Base-by-base conservation (phyloP, 2,888 invertebrate genomes). In the Ennomos quercinarius region DNA sequence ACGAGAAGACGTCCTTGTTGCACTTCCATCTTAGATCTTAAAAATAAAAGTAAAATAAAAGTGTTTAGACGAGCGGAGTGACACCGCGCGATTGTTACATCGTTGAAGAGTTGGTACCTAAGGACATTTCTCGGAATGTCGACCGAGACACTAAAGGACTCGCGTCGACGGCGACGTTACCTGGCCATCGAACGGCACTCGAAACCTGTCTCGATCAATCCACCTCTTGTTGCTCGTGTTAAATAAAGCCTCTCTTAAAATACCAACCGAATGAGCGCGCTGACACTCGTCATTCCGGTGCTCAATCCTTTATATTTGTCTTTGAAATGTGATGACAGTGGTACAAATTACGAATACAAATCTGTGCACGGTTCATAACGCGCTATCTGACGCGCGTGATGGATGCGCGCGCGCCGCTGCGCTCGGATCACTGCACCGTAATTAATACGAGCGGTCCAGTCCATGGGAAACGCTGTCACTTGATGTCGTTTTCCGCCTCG, bases 281-380 rank as follows among this genome's bases (percentile, higher is more conserved):
- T 89, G 89, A 89, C 92, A 91, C 91, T 91, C 87, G 91, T 92
- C 91, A 91, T 89, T 87, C 89, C 85, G 85, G 84, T 82, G 82
- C 86, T 88, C 92, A 86, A 92, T 91, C 86, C 90, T 91, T 92
- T 92, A 91, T 91, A 90, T 91, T 92, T 92, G 92, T 92, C 92
- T 92, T 92, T 91, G 90, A 92, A 91, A 91, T 91, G 91, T 91
- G 92, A 92, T 92, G 92, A 92, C 92, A 92, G 90, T 89, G 86
- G 89, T 92, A 92, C 92, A 92, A 92, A 92, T 92, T 91, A 92
- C 88, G 87, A 85, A 76, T 87, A 92, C 92, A 91, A 91, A 92
- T 91, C 90, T 89, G 87, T 87, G 82, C 80, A 87, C 88, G 87
- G 88, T 89, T 86, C 90, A 87, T 91, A 91, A 87, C 81, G 86